Evolutionary conservation across 2,113 vertebrate species (phyloP), one percentile per base, ranked within the genome.

Genomic region (Grammomys dolichurus): DNA sequence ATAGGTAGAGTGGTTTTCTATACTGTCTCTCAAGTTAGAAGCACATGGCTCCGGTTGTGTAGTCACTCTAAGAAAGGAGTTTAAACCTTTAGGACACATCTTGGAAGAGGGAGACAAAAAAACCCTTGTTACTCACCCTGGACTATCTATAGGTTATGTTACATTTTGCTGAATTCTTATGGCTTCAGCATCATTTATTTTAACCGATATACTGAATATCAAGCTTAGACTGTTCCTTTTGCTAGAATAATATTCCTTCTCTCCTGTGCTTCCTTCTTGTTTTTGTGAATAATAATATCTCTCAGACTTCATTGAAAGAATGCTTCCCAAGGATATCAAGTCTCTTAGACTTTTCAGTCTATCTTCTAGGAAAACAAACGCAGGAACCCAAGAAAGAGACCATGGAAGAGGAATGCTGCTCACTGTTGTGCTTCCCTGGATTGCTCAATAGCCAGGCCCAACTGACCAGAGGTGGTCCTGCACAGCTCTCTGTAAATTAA

Each of bases 231-330:
- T 90, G 17, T 76, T 40, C 0, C 12, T 7, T 78, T 90, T 89
- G 28, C 0, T 31, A 5, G 20, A 76, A 28, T 69, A 33, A 48
- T 46, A 28, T 56, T 56, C 13, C 22, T 92, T 73, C 7, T 73
- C 5, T 86, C 85, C 48, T 3, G 26, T 4, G 14, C 22, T 84
- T 65, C 28, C 26, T 86, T 51, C 43, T n/a, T 12, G 36, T 20
- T 87, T 90, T 77, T 69, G 28, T 90, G 56, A 82, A 92, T 46
- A 95, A 81, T 33, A 75, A 60, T 67, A 28, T 81, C 67, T 17
- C 43, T 73, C 43, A 65, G 40, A 51, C 70, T 75, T 36, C 2
- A 33, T 63, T 12, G 28, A 19, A 31, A 67, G 8, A 60, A 36
- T 77, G 1, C 4, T 77, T 90, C 7, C 20, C 28, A 78, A n/a